Percentiles rank a stretch among this genome's conserved stretches.
Evolutionary conservation across 2,113 vertebrate species (phyloP).

Genomic region (Cynoglossus semilaevis): DNA sequence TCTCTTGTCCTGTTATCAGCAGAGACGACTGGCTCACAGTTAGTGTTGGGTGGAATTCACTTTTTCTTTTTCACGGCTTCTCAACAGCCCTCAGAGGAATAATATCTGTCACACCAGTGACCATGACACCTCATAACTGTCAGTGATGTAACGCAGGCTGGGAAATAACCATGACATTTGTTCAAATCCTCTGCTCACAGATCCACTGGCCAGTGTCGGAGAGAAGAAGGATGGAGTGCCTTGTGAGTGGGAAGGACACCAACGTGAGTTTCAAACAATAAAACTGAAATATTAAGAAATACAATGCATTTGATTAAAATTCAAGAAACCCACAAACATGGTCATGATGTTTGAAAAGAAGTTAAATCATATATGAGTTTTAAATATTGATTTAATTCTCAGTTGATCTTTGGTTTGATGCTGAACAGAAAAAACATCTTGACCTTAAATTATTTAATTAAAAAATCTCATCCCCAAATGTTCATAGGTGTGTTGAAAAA

Average conservation of each 20-base stretch:
- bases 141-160: slow-evolving; percentile 45
- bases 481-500: too few species aligned
- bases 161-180: slow-evolving; percentile 48
- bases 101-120: slow-evolving; percentile 43
- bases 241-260: slow-evolving; percentile 93
- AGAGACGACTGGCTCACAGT: slow-evolving; percentile 24
- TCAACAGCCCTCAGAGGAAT: slow-evolving; percentile 46
- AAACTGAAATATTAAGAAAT: too few species aligned
- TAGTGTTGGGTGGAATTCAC: slow-evolving; percentile 37
- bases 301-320: too few species aligned
- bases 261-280: slow-evolving; percentile 81
- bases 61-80: slow-evolving; percentile 42
- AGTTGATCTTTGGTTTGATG: too few species aligned
- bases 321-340: too few species aligned
- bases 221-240: slow-evolving; percentile 90
- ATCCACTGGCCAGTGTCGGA: slow-evolving; percentile 96
- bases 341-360: too few species aligned
- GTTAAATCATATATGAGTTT: too few species aligned
- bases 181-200: slow-evolving; percentile 68
- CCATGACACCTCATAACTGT: slow-evolving; percentile 41
- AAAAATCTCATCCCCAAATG: too few species aligned
- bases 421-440: too few species aligned
- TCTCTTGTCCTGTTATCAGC: slow-evolving; percentile 9
- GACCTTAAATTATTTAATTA: too few species aligned
- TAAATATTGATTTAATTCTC: too few species aligned